Base-by-base conservation (phyloP, 1,140 invertebrate species). In the Sesamia nonagrioides region DNA sequence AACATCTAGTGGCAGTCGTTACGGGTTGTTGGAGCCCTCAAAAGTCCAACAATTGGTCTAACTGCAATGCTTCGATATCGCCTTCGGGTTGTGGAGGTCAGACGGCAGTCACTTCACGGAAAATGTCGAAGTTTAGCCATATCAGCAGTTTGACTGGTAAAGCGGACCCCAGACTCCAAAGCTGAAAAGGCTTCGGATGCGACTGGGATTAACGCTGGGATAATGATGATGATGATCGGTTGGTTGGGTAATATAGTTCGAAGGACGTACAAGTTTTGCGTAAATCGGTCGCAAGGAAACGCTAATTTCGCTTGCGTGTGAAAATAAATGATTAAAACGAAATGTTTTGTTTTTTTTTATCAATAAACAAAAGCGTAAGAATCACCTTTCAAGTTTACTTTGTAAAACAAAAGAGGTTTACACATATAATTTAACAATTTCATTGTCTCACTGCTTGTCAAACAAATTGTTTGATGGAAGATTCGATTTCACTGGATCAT, bases 261-360 rank as follows among this genome's bases (percentile, higher is more conserved):
- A 79, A 80, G 78, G 83, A 83, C 77, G 63, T 52, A 37, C 78
- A 48, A 71, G 68, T 42, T 80, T 85, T 86, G 82, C 85, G 85
- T 63, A 86, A 84, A 86, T 76, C 76, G 81, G 58, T 79, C 56
- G 73, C 72, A 58, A 80, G 77, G 78, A 85, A 81, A 85, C 77
- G 69, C 68, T 58, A 83, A 80, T 84, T 84, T 82, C 63, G 77
- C 74, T 78, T 72, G 78, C 80, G 45, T 80, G 77, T 45, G n/a
- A n/a, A 13, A 21, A 35, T 42, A 13, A 72, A 72, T 35, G 5
- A n/a, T 73, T 56, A 33, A 54, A 40, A 40, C 35, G 1, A 71
- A 56, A 40, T 27, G 50, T 73, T 1, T 48, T 68, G n/a, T n/a
- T 27, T 5, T 69, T 48, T 68, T 17, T 33, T n/a, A 35, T 15